Percentiles rank a stretch among this genome's conserved stretches.
Evolutionary conservation across 2,888 invertebrate genomes (phyloP).

Genomic region (Chloroclysta siterata): DNA sequence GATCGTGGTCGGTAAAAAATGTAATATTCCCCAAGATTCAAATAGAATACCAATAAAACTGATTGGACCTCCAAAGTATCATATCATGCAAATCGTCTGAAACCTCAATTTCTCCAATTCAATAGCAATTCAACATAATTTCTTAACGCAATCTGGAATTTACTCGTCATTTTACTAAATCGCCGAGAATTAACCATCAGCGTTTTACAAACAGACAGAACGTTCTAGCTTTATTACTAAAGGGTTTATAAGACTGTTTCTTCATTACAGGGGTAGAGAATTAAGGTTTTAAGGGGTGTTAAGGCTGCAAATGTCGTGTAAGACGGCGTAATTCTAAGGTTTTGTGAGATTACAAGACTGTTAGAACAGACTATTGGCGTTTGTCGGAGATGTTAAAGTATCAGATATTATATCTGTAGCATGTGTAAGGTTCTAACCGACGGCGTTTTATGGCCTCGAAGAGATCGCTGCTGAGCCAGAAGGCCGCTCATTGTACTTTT

Average conservation of each 20-base stretch:
- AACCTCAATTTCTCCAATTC: constrained; percentile 3
- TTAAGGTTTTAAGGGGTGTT: constrained; percentile 23
- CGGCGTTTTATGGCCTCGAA: too few species aligned
- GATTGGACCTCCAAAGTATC: constrained; percentile 1
- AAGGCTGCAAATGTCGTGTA: constrained; percentile 22
- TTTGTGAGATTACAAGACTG: constrained; percentile 6
- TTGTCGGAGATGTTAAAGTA: neutral
- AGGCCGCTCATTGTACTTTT: too few species aligned
- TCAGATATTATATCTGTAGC: neutral
- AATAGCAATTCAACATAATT: constrained; percentile 16
- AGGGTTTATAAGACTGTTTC: constrained; percentile 24
- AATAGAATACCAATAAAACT: constrained; percentile 2
- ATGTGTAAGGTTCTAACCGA: too few species aligned
- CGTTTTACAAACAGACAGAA: constrained; percentile 18
- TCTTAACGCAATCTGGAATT: neutral
- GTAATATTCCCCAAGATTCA: too few species aligned
- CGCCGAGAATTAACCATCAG: constrained; percentile 1
- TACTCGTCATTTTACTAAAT: constrained; percentile 1
- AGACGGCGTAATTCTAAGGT: constrained; percentile 10
- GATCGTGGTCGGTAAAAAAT: too few species aligned
- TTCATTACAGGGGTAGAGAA: constrained; percentile 27
- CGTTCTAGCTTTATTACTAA: constrained; percentile 8
- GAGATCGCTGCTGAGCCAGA: too few species aligned
- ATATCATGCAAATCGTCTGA: constrained; percentile 8
- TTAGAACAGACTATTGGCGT: neutral